Evolutionary conservation across 2,888 invertebrate species (phyloP), one percentile per base, ranked within the genome.

Genomic region (Diadromus collaris): DNA sequence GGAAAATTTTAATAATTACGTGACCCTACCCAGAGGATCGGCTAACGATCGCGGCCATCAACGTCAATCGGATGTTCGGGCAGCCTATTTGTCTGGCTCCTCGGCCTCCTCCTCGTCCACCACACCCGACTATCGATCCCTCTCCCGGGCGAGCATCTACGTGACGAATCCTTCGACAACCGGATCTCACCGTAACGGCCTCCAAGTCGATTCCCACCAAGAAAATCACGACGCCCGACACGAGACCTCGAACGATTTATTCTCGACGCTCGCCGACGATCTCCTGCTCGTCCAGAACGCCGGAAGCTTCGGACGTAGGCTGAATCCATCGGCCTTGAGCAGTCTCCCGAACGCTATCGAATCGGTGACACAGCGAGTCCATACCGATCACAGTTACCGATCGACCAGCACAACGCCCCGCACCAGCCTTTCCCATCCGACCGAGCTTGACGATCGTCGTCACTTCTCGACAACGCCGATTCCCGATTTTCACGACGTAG

Each of bases 291-390:
- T 85, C 1, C 81, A 85, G 60, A 86, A 84, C 6, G 81, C 83
- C 21, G 87, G 86, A 5, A 85, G 81, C 61, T 88, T 86, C 44
- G 86, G 88, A 2, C 82, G 75, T 63, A 74, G 44, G 65, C 74
- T 68, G 54, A 81, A 78, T 48, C 72, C 64, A 63, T 58, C 19
- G 29, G 19, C 44, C 16, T 32, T 44, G 5, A 70, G 60, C 13
- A 1, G 6, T 48, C 32, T 46, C 21, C n/a, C 16, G 1, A 60
- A 38, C 46, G 34, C 10, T 9, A n/a, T 13, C 6, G 56, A 41
- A 21, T 7, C n/a, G 1, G 46, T 56, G 27, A 63, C 19, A 1
- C 68, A 51, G n/a, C 10, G 58, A 38, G 29, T 32, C 38, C 71
- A 74, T 4, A 70, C 79, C 6, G 38, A 41, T 5, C 16, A 1